A percentile compares a stretch with the other conserved stretches of the same genome.
phyloP scores from a whole-genome alignment of 2,888 invertebrate genomes.

The Helobdella robusta region DNA sequence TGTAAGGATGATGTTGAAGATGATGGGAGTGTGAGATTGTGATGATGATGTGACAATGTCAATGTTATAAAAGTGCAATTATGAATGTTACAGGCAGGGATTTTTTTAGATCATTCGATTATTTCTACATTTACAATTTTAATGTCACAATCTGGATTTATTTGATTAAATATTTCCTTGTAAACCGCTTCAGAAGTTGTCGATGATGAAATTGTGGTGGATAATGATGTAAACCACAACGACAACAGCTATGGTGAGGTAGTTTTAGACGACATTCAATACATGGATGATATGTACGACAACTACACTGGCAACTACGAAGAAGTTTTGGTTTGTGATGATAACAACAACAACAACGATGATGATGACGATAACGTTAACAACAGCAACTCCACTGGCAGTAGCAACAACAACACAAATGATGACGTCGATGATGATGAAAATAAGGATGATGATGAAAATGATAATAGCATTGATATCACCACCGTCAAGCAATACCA shows the following conservation, averaged over 20 bases:
- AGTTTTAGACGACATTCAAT: not conserved
- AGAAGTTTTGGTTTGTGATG: not conserved
- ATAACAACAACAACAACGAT: not conserved
- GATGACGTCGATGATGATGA: conserved; percentile 4
- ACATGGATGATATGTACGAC: no score
- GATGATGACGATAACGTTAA: conserved; percentile 3
- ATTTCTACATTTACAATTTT: no score
- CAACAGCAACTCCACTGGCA: not conserved
- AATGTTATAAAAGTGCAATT: no score
- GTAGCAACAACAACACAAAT: not conserved
- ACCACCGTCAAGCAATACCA: conserved; percentile 48
- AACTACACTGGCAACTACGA: not conserved
- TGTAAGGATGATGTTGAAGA: no score
- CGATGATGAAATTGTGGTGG: conserved; percentile 14
- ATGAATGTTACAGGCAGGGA: no score
- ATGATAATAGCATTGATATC: conserved; percentile 35
- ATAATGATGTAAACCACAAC: not conserved
- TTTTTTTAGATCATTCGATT: no score
- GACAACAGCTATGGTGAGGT: not conserved
- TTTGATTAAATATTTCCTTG: no score
- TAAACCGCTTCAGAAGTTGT: conserved; percentile 9
- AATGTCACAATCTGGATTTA: no score
- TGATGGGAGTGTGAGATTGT: no score
- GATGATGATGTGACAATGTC: no score
- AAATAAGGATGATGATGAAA: not conserved